Base-by-base conservation (phyloP, 2,797 vertebrate species). In the Gymnothorax javanicus region DNA sequence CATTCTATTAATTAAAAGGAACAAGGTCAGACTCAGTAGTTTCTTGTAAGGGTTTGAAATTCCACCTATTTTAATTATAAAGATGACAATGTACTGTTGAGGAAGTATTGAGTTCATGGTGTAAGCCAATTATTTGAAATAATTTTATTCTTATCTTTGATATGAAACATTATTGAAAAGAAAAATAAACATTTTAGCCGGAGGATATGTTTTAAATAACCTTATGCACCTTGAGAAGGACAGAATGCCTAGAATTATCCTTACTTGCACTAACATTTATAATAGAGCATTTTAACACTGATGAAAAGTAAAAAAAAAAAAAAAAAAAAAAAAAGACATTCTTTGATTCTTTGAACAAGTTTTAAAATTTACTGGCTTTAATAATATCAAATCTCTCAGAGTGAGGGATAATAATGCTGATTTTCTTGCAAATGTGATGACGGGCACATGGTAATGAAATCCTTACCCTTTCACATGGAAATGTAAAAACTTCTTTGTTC, bases 381-480 rank as follows among this genome's bases (percentile, higher is more conserved):
- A 81, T 81, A 20, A 81, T 56, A 56, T 56, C n/a, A 20, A 23
- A 54, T 81, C 77, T 52, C 77, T 54, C 50, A 81, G 23, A 23
- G 77, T 54, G 77, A 81, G 23, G 33, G 23, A 52, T 56, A 81
- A 81, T 81, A 17, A 52, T 7, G 56, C 54, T 81, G 52, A 23
- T 56, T 81, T 56, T 52, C 52, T 23, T n/a, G 50, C 20, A 56
- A 81, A 81, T 54, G 77, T 56, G 52, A 81, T 17, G 77, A 81
- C 77, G 23, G 77, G 7, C 50, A 81, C 77, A 56, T 81, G n/a
- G 77, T 56, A 81, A 81, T 56, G 77, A 56, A 81, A 81, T 56
- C 50, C 52, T 81, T n/a, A 56, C 77, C 77, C 77, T 81, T 81
- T 81, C 77, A 56, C 23, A 56, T 54, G 52, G 77, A 81, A 81